These are phyloP conservation scores for Hylaea fasciaria DNA, from an alignment of 2,888 invertebrate genomes.

Conservation along the genomic window DNA sequence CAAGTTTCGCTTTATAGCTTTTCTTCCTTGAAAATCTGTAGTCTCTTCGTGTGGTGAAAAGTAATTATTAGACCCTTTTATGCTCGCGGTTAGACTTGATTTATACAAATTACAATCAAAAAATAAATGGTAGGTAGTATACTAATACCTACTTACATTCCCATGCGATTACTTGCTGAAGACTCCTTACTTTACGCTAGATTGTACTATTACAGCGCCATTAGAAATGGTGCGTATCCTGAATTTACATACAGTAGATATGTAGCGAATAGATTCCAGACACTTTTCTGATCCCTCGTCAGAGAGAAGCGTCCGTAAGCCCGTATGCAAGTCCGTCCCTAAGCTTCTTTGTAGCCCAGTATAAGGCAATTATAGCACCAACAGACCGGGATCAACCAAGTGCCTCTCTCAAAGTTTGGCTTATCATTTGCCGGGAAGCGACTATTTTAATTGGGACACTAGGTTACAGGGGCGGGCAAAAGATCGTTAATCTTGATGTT, in stretches of 20 bases:
- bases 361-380: slow-evolving; percentile 12
- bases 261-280: not conserved
- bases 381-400: slow-evolving; percentile 10
- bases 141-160: no score
- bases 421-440: not conserved
- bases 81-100: no score
- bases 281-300: not conserved
- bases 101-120: no score
- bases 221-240: not conserved
- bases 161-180: no score
- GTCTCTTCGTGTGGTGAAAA: not conserved
- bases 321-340: slow-evolving; percentile 17
- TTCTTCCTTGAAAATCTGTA: not conserved
- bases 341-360: slow-evolving; percentile 10
- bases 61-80: no score
- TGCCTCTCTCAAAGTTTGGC: slow-evolving; percentile 6
- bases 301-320: slow-evolving; percentile 6
- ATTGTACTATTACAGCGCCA: no score
- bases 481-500: no score
- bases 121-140: no score
- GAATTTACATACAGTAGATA: no score
- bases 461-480: not conserved
- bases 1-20: slow-evolving; percentile 27
- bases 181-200: no score
- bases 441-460: not conserved